phyloP scores from a whole-genome alignment of 2,797 vertebrate species.

The Liasis olivaceus region DNA sequence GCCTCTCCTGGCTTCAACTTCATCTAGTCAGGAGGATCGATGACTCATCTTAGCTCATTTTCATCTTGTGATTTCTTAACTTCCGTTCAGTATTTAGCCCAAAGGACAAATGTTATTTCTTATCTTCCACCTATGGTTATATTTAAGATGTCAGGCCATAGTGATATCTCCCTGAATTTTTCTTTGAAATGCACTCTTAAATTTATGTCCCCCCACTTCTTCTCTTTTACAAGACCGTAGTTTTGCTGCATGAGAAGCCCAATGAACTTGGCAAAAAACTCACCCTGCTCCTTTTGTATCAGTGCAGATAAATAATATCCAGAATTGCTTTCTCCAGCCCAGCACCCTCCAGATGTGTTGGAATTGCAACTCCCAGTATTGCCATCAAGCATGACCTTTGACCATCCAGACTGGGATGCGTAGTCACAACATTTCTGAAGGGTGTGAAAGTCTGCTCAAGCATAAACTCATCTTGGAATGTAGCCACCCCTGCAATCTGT shows the following conservation, averaged over 20 bases:
- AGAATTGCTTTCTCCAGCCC: not conserved
- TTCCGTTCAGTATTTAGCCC: constrained; percentile 45
- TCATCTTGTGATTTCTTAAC: constrained; percentile 60
- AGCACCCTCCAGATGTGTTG: not conserved
- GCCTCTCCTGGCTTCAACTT: constrained; percentile 42
- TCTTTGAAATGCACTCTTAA: constrained; percentile 59
- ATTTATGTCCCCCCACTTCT: constrained; percentile 22
- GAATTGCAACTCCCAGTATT: not conserved
- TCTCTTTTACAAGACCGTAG: constrained; percentile 46
- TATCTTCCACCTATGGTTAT: constrained; percentile 67
- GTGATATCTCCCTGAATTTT: constrained; percentile 67
- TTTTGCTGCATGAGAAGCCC: constrained; percentile 48
- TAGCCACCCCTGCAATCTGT: constrained; percentile 26
- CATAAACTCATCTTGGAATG: constrained; percentile 63
- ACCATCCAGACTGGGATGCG: not conserved
- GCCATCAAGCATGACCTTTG: not conserved
- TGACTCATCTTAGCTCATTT: constrained; percentile 62
- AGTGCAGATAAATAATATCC: constrained; percentile 69
- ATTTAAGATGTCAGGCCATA: constrained; percentile 67
- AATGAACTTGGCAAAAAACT: constrained; percentile 65
- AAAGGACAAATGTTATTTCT: constrained; percentile 64
- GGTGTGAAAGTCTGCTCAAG: constrained; percentile 4
- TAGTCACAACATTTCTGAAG: not conserved
- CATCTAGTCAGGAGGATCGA: constrained; percentile 30
- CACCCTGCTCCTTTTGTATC: not conserved